Evolutionary conservation across 2,797 vertebrate species (phyloP), one percentile per base, ranked within the genome.

Genomic region (Neosilurus hyrtlii): DNA sequence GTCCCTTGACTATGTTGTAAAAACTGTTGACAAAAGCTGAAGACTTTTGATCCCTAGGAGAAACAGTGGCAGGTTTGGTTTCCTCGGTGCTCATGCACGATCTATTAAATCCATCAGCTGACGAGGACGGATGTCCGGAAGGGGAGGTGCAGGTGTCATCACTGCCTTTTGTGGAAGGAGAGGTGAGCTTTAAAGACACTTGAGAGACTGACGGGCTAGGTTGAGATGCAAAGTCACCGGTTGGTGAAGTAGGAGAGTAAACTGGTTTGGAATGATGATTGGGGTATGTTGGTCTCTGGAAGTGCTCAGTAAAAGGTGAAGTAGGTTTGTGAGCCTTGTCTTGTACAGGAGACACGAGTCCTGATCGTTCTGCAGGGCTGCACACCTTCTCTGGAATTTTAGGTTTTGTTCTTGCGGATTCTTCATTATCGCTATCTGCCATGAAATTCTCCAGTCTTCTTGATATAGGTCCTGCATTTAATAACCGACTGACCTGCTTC

Each of bases 381-480:
- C 87, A 87, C 26, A 86, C 83, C 86, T 90, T 89, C 52, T 78
- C 84, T 56, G 82, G 82, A 57, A 88, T 91, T 86, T 91, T 95
- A n/a, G 86, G 87, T 80, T 84, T 83, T 61, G 91, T 91, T 89
- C 88, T 93, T 71, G 72, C 86, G 37, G 88, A 88, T 82, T 96
- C 94, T 52, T 95, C 95, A 8, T 89, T 89, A 84, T 96, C 95
- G 79, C 94, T 95, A 80, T 95, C 95, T 76, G 88, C 88, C 84
- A 95, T 91, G 86, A 95, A 96, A 90, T 90, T 96, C 90, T 96
- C 96, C 87, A 97, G 85, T 83, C 95, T 94, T 89, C 94, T 95
- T 81, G 96, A 97, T 81, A 97, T 95, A 22, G 96, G 96, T n/a
- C 96, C 97, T 1, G 96, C 95, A 89, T 96, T 97, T 59, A 96